Base-by-base conservation (phyloP, 2,888 invertebrate species). In the Helleia helle region DNA sequence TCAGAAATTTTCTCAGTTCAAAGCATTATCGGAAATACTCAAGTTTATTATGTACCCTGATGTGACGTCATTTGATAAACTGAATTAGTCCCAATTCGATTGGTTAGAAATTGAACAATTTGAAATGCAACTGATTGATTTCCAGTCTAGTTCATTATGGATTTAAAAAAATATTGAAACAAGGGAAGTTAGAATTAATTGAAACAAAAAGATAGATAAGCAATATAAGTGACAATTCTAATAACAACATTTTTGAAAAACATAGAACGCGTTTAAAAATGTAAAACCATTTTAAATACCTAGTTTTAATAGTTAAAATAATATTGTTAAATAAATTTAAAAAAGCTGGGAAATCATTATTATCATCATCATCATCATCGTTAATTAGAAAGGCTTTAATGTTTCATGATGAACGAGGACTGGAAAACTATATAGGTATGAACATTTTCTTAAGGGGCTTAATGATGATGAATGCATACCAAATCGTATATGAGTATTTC, bases 231-330 rank as follows among this genome's bases (percentile, higher is more conserved):
- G 45, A 47, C 46, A 41, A 52, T 51, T 46, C 47, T 40, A 49
- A 50, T 49, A 52, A 51, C 26, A 49, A 50, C 51, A 51, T 53
- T 49, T 36, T 51, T 40, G 46, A 47, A 50, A 52, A 50, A 52
- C 52, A 39, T 55, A 37, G 47, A 49, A 49, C 52, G 42, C 49
- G 42, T 49, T 54, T n/a, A n/a, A n/a, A n/a, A n/a, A n/a, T n/a
- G n/a, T n/a, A n/a, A n/a, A n/a, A n/a, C n/a, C n/a, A n/a, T n/a
- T n/a, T n/a, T n/a, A n/a, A n/a, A n/a, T n/a, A n/a, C n/a, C n/a
- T n/a, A n/a, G n/a, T n/a, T n/a, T n/a, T n/a, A n/a, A n/a, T n/a
- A n/a, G n/a, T n/a, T n/a, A n/a, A n/a, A n/a, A n/a, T n/a, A n/a
- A n/a, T n/a, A n/a, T n/a, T n/a, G n/a, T n/a, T n/a, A n/a, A n/a